phyloP scores from a whole-genome alignment of 1,140 invertebrate species.

The Sarcophaga peregrina region DNA sequence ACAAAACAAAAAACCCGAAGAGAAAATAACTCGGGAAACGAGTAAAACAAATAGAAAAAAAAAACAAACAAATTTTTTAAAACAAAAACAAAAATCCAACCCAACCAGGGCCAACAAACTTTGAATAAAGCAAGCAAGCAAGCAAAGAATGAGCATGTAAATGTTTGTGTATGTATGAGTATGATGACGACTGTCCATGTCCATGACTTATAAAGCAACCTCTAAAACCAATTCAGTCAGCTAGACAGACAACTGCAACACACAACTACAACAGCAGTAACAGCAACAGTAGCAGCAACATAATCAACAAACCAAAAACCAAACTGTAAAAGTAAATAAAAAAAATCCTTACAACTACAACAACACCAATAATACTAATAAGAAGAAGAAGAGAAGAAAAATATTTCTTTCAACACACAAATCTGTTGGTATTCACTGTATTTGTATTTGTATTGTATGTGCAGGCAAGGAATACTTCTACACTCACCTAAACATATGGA shows the following conservation, averaged over 20 bases:
- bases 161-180: too few species aligned
- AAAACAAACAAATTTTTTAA: background rate
- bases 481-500: too few species aligned
- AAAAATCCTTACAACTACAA: slow-evolving; percentile 1
- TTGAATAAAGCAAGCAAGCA: background rate
- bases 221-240: background rate
- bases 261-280: background rate
- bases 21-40: background rate
- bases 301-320: slow-evolving; percentile 14
- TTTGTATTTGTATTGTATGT: too few species aligned
- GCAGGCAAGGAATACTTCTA: too few species aligned
- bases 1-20: too few species aligned
- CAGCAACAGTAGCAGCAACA: background rate
- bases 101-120: slow-evolving; percentile 37
- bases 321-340: slow-evolving; percentile 20
- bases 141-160: background rate
- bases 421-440: background rate
- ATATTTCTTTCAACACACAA: background rate
- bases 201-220: slow-evolving; percentile 24
- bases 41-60: background rate
- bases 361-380: too few species aligned
- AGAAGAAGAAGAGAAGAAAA: too few species aligned
- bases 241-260: background rate
- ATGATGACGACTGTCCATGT: background rate
- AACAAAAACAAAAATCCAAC: background rate